These are phyloP conservation scores for Scarus forsteni DNA, from an alignment of 2,797 vertebrate genomes.

Conservation along the genomic window DNA sequence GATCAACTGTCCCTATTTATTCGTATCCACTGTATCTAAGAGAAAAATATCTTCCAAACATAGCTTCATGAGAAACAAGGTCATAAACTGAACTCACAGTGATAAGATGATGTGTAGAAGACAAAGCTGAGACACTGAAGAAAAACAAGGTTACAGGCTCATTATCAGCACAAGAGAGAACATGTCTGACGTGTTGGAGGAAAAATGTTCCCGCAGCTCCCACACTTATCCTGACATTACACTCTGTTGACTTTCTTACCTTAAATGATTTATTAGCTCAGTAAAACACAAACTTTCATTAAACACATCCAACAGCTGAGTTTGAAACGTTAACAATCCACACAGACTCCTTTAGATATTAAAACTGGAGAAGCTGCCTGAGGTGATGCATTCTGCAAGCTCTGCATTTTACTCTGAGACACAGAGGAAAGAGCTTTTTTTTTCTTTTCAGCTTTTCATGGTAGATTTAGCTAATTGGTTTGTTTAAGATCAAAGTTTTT, in stretches of 20 bases:
- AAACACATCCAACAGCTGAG: not conserved
- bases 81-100: not conserved
- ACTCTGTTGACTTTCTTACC: not conserved
- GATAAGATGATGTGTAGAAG: not conserved
- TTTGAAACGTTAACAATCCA: not conserved
- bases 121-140: not conserved
- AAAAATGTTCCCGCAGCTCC: not conserved
- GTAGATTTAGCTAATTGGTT: not conserved
- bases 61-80: too few relatives aligned
- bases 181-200: not conserved
- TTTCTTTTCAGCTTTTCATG: not conserved
- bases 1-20: slow-evolving; percentile 15
- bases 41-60: not conserved
- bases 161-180: slow-evolving; percentile 26
- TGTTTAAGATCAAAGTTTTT: not conserved
- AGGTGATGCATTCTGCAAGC: slow-evolving; percentile 1
- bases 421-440: not conserved
- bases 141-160: slow-evolving; percentile 1
- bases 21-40: slow-evolving; percentile 9
- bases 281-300: not conserved
- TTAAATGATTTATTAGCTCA: not conserved
- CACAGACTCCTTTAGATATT: not conserved
- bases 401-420: not conserved
- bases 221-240: not conserved
- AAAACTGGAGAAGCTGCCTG: not conserved